Conservation (phyloP, 1,140 invertebrate genomes). For the Subanguina moxae region DNA sequence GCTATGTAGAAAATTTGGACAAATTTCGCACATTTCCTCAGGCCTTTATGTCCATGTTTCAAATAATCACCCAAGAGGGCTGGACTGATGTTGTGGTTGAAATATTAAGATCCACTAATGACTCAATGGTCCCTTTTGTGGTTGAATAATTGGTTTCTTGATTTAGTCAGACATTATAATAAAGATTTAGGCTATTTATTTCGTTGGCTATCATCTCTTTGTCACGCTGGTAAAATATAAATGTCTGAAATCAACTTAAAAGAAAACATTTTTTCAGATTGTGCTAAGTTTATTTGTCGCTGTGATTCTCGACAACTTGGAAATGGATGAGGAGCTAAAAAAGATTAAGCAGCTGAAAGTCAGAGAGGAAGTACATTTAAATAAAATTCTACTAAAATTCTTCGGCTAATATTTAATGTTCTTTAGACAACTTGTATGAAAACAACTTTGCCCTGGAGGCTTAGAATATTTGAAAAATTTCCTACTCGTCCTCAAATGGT, state of each 20-base stretch:
- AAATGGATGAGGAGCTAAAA: conserved; percentile 99
- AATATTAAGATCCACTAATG: conserved; percentile 82
- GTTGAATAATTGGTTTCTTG: background rate
- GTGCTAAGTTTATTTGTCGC: conserved; percentile 98
- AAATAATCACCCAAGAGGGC: conserved; percentile 97
- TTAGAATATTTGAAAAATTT: conserved; percentile 97
- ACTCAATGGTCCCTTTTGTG: conserved; percentile 81
- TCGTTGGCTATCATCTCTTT: conserved; percentile 96
- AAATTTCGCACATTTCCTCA: conserved; percentile 98
- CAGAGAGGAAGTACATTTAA: conserved; percentile 43
- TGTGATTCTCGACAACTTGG: conserved; percentile 98
- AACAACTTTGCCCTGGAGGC: conserved; percentile 79
- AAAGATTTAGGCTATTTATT: conserved; percentile 76
- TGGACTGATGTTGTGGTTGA: conserved; percentile 77
- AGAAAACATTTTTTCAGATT: conserved; percentile 66
- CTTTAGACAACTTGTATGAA: conserved; percentile 89
- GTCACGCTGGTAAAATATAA: conserved; percentile 71
- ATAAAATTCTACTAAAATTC: background rate
- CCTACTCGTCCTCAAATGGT: conserved; percentile 98
- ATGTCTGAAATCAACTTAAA: background rate
- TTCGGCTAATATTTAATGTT: background rate
- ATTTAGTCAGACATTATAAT: background rate
- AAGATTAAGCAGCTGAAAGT: conserved; percentile 77
- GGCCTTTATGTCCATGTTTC: conserved; percentile 99
- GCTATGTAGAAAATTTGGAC: conserved; percentile 81